Conservation (phyloP, 2,888 invertebrate genomes). For the Gryllus longicercus region DNA sequence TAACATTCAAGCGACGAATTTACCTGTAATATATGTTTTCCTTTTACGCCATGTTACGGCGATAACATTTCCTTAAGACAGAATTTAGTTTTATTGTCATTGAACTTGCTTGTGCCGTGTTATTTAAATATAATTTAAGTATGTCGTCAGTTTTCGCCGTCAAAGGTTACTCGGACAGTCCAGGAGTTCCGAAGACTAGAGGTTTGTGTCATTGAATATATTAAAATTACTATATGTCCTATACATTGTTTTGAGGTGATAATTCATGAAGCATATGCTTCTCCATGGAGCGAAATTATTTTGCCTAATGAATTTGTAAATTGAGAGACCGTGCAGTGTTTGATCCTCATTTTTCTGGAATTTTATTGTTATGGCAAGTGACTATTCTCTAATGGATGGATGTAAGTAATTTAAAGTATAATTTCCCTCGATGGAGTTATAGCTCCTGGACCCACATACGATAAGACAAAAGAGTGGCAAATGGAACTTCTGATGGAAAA, state of each 20-base stretch:
- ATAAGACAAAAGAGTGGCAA: conserved; percentile 70
- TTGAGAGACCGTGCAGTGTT: no score
- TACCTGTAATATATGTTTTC: no score
- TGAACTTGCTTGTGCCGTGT: no score
- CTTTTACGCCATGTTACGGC: no score
- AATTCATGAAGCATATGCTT: no score
- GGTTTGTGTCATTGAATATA: not conserved
- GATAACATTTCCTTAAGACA: no score
- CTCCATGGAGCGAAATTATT: no score
- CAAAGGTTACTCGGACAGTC: conserved; percentile 26
- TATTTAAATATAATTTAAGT: no score
- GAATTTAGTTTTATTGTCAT: no score
- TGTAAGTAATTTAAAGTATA: not conserved
- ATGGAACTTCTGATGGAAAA: conserved; percentile 90
- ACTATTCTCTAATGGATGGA: not conserved
- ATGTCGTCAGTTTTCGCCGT: conserved; percentile 29
- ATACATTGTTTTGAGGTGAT: no score
- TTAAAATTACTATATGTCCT: not conserved
- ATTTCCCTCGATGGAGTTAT: not conserved
- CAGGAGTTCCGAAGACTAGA: conserved; percentile 25
- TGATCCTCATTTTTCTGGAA: not conserved
- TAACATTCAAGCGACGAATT: no score
- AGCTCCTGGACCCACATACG: conserved; percentile 40
- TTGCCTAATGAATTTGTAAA: no score
- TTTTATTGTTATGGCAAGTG: not conserved